Conservation (phyloP, 2,888 invertebrate species). For the Netelia fuscicornis region DNA sequence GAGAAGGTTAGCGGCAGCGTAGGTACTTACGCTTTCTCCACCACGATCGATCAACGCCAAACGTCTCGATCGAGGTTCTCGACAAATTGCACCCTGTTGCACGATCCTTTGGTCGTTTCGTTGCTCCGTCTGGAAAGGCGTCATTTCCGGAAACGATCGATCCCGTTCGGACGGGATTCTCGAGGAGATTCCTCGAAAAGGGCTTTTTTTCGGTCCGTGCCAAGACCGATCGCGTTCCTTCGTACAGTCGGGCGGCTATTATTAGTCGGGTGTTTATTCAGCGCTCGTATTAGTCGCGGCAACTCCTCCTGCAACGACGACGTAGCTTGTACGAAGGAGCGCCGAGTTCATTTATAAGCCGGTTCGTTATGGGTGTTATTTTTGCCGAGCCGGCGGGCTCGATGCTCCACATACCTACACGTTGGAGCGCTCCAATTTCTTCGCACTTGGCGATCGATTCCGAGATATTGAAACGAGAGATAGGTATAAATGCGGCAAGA, state of each 20-base stretch:
- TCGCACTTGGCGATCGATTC: conserved; percentile 41
- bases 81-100: no score
- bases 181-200: neutral
- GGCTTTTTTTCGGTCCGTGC: neutral
- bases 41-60: neutral
- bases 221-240: conserved; percentile 45
- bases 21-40: neutral
- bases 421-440: conserved; percentile 10
- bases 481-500: no score
- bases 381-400: conserved; percentile 35
- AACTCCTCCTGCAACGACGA: neutral
- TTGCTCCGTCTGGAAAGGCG: no score
- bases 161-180: conserved; percentile 41
- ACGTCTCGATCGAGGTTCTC: neutral
- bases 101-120: no score
- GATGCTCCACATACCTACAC: neutral
- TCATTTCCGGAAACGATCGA: no score
- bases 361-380: conserved; percentile 67
- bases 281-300: conserved; percentile 53
- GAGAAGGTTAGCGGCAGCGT: conserved; percentile 25
- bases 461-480: conserved; percentile 5
- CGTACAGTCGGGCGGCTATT: conserved; percentile 62
- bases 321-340: neutral
- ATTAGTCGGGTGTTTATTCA: conserved; percentile 68
- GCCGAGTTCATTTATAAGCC: conserved; percentile 52